Evolutionary conservation across 2,888 invertebrate genomes (phyloP).

Genomic region (Dasysyrphus albostriatus): DNA sequence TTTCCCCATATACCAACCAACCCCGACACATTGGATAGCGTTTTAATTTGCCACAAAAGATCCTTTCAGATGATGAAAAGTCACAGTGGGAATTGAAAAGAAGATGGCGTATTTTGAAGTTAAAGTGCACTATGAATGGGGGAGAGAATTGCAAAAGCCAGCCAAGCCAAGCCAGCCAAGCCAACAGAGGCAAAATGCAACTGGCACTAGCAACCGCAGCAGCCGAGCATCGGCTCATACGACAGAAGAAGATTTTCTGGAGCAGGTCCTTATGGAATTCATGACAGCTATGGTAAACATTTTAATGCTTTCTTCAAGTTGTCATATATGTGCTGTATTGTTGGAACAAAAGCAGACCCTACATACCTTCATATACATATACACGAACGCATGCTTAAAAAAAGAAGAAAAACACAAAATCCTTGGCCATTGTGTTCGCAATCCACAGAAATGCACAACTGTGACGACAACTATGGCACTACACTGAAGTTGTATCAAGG

Average conservation of each 20-base stretch:
- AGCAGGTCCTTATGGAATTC: conserved; percentile 72
- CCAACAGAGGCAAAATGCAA: conserved; percentile 23
- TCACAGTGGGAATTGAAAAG: conserved; percentile 71
- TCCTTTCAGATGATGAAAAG: conserved; percentile 72
- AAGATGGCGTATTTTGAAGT: conserved; percentile 70
- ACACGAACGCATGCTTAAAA: conserved; percentile 6
- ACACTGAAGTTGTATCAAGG: conserved; percentile 67
- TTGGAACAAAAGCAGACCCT: conserved; percentile 53
- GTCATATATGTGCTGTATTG: conserved; percentile 52
- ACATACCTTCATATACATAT: conserved; percentile 1
- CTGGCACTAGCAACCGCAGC: conserved; percentile 38
- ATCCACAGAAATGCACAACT: conserved; percentile 58
- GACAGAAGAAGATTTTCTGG: conserved; percentile 62
- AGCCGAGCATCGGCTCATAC: conserved; percentile 48
- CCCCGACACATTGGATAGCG: conserved; percentile 44
- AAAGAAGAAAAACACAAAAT: conserved; percentile 26
- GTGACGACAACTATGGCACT: conserved; percentile 37
- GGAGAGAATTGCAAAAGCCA: conserved; percentile 36
- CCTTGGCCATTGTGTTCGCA: conserved; percentile 51
- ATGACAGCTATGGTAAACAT: conserved; percentile 70
- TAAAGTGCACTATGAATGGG: conserved; percentile 58
- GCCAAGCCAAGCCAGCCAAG: conserved; percentile 17
- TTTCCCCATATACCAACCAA: background rate
- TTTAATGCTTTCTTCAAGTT: conserved; percentile 68
- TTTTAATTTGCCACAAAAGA: conserved; percentile 73